Conservation (phyloP, 2,888 invertebrate species). For the Charanyca ferruginea region DNA sequence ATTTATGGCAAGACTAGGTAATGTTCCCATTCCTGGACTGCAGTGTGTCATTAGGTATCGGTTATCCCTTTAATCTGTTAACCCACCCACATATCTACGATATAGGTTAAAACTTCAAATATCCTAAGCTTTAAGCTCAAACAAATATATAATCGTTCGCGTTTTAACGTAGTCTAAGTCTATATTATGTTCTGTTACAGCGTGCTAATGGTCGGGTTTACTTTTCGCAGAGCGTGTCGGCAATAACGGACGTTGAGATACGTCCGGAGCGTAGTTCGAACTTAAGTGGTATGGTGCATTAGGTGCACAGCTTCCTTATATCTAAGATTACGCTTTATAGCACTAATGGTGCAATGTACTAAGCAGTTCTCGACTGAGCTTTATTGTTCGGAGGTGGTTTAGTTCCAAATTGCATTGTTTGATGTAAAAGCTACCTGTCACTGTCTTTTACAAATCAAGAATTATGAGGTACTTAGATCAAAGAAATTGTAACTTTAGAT, state of each 20-base stretch:
- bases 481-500: neutral
- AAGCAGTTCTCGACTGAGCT: constrained; percentile 20
- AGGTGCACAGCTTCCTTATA: constrained; percentile 50
- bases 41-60: no score
- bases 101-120: no score
- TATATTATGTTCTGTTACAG: constrained; percentile 35
- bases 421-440: neutral
- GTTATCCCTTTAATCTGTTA: no score
- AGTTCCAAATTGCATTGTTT: neutral
- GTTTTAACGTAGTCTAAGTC: constrained; percentile 25
- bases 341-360: constrained; percentile 28
- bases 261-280: constrained; percentile 50
- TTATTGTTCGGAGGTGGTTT: constrained; percentile 26
- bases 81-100: no score
- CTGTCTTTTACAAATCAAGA: neutral
- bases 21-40: no score
- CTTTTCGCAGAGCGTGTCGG: constrained; percentile 49
- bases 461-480: neutral
- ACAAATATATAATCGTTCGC: constrained; percentile 6
- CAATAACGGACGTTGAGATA: constrained; percentile 46
- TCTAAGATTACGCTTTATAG: constrained; percentile 27
- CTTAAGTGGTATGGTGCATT: constrained; percentile 60
- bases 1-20: no score
- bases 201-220: constrained; percentile 56
- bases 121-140: neutral